Percentiles rank a stretch among this genome's conserved stretches.
These are phyloP conservation scores for Drosophila algonquin DNA, from an alignment of 2,888 invertebrate genomes.

Conservation along the genomic window DNA sequence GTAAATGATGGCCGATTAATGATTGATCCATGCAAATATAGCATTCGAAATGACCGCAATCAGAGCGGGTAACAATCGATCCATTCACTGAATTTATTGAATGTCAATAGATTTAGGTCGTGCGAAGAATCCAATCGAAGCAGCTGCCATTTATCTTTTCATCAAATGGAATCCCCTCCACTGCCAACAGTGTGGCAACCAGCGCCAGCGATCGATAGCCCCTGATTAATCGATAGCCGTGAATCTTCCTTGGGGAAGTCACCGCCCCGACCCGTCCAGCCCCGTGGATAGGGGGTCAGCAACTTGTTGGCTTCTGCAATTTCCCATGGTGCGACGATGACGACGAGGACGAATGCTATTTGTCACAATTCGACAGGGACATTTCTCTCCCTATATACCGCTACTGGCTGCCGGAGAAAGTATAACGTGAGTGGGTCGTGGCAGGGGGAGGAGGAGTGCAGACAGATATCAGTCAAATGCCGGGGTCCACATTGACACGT, in stretches of 20 bases:
- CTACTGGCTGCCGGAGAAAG: background rate
- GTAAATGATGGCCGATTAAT: background rate
- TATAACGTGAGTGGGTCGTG: background rate
- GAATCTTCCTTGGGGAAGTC: background rate
- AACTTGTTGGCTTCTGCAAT: constrained; percentile 51
- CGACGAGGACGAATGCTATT: constrained; percentile 47
- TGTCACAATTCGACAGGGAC: constrained; percentile 61
- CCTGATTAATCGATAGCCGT: constrained; percentile 44
- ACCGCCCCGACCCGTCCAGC: background rate
- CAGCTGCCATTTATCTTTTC: constrained; percentile 34
- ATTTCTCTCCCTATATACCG: constrained; percentile 28
- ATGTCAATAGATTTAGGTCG: constrained; percentile 14
- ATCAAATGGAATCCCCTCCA: constrained; percentile 26
- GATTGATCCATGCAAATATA: background rate
- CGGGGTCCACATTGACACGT: constrained; percentile 74
- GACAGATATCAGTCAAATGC: constrained; percentile 68
- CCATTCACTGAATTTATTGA: background rate
- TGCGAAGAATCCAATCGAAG: constrained; percentile 25
- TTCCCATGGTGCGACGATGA: constrained; percentile 20
- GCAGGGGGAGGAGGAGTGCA: constrained; percentile 6
- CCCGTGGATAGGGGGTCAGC: constrained; percentile 10
- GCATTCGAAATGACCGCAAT: background rate
- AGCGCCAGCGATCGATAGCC: constrained; percentile 27
- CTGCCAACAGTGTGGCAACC: background rate
- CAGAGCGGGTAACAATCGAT: background rate